Conservation (phyloP, 1,140 invertebrate species). For the Drosophila ficusphila region DNA sequence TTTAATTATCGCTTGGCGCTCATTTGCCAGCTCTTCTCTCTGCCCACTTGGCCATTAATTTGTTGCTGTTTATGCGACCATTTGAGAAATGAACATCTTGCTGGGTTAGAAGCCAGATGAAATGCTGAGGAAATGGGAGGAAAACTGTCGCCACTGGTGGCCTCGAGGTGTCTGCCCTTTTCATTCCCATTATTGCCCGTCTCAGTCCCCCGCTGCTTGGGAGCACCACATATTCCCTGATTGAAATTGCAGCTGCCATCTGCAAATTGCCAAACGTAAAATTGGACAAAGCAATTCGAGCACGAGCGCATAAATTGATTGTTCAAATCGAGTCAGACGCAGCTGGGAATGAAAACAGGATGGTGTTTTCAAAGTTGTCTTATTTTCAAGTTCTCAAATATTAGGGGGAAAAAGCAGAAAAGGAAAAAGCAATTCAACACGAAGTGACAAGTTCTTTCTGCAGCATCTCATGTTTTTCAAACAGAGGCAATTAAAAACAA, state of each 20-base stretch:
- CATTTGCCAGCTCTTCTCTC: constrained; percentile 13
- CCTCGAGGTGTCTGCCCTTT: constrained; percentile 58
- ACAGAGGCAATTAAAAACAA: constrained; percentile 3
- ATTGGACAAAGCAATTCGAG: constrained; percentile 16
- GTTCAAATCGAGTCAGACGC: constrained; percentile 4
- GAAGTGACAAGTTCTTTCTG: constrained; percentile 29
- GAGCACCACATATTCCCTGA: constrained; percentile 12
- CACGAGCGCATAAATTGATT: constrained; percentile 30
- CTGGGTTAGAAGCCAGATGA: too few species aligned
- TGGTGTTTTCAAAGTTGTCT: constrained; percentile 3
- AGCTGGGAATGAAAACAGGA: constrained; percentile 11
- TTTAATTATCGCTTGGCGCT: constrained; percentile 47
- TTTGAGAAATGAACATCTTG: constrained; percentile 59
- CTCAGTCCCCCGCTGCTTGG: constrained; percentile 10
- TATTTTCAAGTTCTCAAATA: constrained; percentile 13
- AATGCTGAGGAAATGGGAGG: background rate
- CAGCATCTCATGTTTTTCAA: constrained; percentile 6
- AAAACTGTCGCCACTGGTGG: constrained; percentile 37
- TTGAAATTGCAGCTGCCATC: constrained; percentile 43
- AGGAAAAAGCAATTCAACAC: constrained; percentile 1
- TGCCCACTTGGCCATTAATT: constrained; percentile 32
- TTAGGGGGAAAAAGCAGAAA: background rate
- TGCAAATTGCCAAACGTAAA: constrained; percentile 32
- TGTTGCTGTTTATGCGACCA: constrained; percentile 37
- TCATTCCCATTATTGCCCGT: background rate